Conservation (phyloP, 2,888 invertebrate species). For the Harpalus rufipes region DNA sequence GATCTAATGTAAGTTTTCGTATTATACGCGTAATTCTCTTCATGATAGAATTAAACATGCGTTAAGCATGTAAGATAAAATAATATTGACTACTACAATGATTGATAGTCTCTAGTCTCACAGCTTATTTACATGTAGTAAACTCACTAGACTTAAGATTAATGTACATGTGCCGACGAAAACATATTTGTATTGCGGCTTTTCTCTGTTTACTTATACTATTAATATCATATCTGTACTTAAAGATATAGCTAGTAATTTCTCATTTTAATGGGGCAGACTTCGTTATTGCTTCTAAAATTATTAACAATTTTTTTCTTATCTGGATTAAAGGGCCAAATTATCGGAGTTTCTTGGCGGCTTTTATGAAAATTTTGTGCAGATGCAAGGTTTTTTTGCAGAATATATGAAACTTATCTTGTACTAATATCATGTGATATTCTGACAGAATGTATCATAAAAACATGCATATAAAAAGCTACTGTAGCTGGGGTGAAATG, state of each 20-base stretch:
- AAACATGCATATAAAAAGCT: slow-evolving; percentile 16
- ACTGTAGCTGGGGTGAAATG: neutral
- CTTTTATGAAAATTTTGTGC: neutral
- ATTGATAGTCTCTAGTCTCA: slow-evolving; percentile 25
- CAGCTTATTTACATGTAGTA: slow-evolving; percentile 28
- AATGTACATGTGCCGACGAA: neutral
- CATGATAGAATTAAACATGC: slow-evolving; percentile 22
- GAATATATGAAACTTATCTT: neutral
- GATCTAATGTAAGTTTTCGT: neutral
- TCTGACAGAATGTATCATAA: slow-evolving; percentile 8
- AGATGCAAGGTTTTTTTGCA: neutral
- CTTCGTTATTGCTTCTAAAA: neutral
- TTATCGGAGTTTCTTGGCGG: neutral
- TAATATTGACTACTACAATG: slow-evolving; percentile 34
- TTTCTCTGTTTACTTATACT: neutral
- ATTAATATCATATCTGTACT: neutral
- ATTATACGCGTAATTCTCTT: neutral
- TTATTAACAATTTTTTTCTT: neutral
- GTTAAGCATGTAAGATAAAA: slow-evolving; percentile 29
- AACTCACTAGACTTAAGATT: slow-evolving; percentile 26
- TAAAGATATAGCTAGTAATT: neutral
- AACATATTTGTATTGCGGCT: slow-evolving; percentile 17
- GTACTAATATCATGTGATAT: slow-evolving; percentile 4
- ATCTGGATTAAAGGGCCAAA: too few species aligned
- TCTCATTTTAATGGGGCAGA: neutral